These are phyloP conservation scores for Sapajus apella DNA, from an alignment of 2,113 vertebrate species.

Conservation along the genomic window DNA sequence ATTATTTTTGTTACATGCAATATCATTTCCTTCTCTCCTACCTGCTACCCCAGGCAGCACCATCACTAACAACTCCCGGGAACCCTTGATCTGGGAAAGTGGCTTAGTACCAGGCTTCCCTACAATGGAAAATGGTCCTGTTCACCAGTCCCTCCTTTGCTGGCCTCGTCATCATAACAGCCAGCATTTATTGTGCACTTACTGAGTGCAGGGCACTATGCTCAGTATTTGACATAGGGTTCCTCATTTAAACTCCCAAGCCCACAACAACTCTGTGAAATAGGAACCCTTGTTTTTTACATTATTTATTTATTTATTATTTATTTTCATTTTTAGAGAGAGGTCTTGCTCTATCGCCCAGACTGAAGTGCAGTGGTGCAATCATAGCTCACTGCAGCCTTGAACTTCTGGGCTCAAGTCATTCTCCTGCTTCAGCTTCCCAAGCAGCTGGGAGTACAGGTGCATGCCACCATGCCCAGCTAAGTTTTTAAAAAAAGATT, in stretches of 20 bases:
- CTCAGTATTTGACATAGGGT: neutral
- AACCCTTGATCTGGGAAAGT: slow-evolving; percentile 54
- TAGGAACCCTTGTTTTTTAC: no score
- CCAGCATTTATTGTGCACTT: neutral
- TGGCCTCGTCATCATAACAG: neutral
- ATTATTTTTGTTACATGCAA: slow-evolving; percentile 66
- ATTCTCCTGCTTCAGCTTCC: no score
- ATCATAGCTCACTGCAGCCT: no score
- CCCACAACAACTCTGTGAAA: neutral
- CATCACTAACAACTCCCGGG: slow-evolving; percentile 31
- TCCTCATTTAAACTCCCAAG: neutral
- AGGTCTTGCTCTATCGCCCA: no score
- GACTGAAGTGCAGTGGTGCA: no score
- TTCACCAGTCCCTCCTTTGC: neutral
- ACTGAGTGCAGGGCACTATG: neutral
- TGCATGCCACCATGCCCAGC: no score
- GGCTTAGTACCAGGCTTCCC: slow-evolving; percentile 13
- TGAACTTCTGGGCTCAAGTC: no score
- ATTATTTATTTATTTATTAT: no score
- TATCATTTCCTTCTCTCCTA: slow-evolving; percentile 69
- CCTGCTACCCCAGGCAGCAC: slow-evolving; percentile 67
- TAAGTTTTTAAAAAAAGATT: no score
- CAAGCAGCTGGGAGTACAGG: no score
- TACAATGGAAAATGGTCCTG: neutral
- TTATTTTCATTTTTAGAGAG: no score